Conservation (phyloP, 2,797 vertebrate species). For the Geotrypetes seraphini region DNA sequence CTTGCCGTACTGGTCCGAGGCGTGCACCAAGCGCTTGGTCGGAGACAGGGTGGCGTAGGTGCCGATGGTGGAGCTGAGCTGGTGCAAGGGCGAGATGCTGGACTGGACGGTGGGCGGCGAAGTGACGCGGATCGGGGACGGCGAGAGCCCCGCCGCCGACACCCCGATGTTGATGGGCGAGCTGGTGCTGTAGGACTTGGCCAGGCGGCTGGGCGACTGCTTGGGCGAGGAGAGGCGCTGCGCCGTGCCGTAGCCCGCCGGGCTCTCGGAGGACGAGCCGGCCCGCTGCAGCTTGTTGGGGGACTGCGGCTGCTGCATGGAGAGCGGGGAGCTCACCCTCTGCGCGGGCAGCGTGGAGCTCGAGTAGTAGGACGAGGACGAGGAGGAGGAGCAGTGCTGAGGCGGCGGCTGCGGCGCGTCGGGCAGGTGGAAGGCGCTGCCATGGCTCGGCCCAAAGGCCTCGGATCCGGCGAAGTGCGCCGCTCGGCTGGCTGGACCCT, state of each 20-base stretch:
- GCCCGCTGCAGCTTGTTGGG: constrained; percentile 86
- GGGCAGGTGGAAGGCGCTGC: constrained; percentile 89
- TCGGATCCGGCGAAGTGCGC: constrained; percentile 70
- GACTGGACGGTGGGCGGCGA: constrained; percentile 76
- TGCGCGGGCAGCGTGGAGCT: constrained; percentile 88
- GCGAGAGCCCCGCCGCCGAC: constrained; percentile 61
- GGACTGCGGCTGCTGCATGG: constrained; percentile 73
- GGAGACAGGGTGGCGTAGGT: constrained; percentile 95
- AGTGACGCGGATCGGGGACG: constrained; percentile 77
- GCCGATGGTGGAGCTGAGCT: constrained; percentile 90
- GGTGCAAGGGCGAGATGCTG: constrained; percentile 77
- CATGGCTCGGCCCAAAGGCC: constrained; percentile 76
- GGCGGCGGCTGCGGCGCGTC: constrained; percentile 53
- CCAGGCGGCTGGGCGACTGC: constrained; percentile 83
- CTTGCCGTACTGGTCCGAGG: constrained; percentile 86
- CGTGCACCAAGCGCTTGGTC: constrained; percentile 88
- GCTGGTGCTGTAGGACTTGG: constrained; percentile 96
- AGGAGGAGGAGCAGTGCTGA: too few relatives aligned
- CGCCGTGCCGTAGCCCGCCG: constrained; percentile 68
- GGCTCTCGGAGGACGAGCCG: constrained; percentile 71
- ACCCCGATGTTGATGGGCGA: constrained; percentile 91
- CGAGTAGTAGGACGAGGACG: constrained; percentile 80
- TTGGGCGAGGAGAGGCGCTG: constrained; percentile 87
- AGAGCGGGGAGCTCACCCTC: constrained; percentile 81
- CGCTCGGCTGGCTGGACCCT: constrained; percentile 78